These are phyloP conservation scores for Chelmon rostratus DNA, from an alignment of 2,797 vertebrate species.

Conservation along the genomic window DNA sequence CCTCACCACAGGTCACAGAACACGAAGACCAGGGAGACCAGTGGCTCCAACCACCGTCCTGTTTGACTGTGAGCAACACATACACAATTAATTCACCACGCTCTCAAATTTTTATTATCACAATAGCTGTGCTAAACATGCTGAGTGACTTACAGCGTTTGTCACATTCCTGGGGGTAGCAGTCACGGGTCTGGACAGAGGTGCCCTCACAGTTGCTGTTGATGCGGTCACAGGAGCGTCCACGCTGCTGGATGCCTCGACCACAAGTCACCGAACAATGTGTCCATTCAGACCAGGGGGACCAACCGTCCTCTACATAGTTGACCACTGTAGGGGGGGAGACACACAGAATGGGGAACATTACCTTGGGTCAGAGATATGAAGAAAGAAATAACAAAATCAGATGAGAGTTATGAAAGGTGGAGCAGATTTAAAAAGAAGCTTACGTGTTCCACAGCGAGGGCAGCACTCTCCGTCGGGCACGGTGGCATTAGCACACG, in stretches of 20 bases:
- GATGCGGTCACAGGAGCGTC: constrained; percentile 98
- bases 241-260: constrained; percentile 96
- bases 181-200: constrained; percentile 98
- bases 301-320: constrained; percentile 93
- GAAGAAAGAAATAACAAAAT: background rate
- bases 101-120: constrained; percentile 12
- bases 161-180: constrained; percentile 96
- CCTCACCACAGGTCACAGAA: constrained; percentile 95
- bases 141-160: constrained; percentile 93
- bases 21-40: constrained; percentile 99
- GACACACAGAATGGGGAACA: background rate
- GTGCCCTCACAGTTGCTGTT: constrained; percentile 97
- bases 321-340: constrained; percentile 84
- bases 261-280: constrained; percentile 96
- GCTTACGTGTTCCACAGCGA: constrained; percentile 92
- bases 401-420: background rate
- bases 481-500: constrained; percentile 95
- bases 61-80: constrained; percentile 89
- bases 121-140: constrained; percentile 12
- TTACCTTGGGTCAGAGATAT: constrained; percentile 10
- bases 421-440: background rate
- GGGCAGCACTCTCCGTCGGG: constrained; percentile 99
- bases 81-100: constrained; percentile 36
- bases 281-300: constrained; percentile 99
- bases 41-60: constrained; percentile 98